Percentiles rank a stretch among this genome's conserved stretches.
These are phyloP conservation scores for Thaleichthys pacificus DNA, from an alignment of 2,797 vertebrate genomes.

Conservation along the genomic window DNA sequence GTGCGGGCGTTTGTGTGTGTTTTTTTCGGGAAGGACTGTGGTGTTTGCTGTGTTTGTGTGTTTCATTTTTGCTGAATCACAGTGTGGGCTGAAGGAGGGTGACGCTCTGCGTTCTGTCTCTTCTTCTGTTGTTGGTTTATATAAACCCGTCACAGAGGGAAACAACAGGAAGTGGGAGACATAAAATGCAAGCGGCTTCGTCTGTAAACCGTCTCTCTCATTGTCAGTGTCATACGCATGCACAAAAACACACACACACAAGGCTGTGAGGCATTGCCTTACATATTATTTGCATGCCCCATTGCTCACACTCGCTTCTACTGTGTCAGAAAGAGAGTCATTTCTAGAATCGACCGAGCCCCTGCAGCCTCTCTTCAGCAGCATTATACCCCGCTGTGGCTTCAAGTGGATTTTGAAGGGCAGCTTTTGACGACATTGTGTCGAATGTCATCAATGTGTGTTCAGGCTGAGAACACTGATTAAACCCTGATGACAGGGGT, in stretches of 20 bases:
- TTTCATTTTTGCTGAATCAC: slow-evolving; percentile 57
- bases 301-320: too few species aligned
- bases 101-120: slow-evolving; percentile 11
- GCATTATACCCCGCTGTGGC: background rate
- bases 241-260: background rate
- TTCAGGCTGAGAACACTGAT: slow-evolving; percentile 36
- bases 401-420: slow-evolving; percentile 29
- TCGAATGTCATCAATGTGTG: slow-evolving; percentile 30
- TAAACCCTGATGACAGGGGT: slow-evolving; percentile 61
- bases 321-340: too few species aligned
- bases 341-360: too few species aligned
- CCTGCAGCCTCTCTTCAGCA: too few species aligned
- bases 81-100: slow-evolving; percentile 32
- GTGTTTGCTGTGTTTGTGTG: background rate
- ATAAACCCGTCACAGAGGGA: slow-evolving; percentile 11
- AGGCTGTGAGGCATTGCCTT: too few species aligned
- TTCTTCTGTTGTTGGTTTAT: slow-evolving; percentile 29
- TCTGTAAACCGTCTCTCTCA: background rate
- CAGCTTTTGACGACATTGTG: background rate
- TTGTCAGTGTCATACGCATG: background rate
- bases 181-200: background rate
- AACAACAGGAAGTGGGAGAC: slow-evolving; percentile 19
- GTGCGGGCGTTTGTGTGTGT: too few species aligned
- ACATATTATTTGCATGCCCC: too few species aligned
- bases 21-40: too few species aligned